Evolutionary conservation across 2,797 vertebrate genomes (phyloP), one percentile per base, ranked within the genome.

Genomic region (Moxostoma hubbsi): DNA sequence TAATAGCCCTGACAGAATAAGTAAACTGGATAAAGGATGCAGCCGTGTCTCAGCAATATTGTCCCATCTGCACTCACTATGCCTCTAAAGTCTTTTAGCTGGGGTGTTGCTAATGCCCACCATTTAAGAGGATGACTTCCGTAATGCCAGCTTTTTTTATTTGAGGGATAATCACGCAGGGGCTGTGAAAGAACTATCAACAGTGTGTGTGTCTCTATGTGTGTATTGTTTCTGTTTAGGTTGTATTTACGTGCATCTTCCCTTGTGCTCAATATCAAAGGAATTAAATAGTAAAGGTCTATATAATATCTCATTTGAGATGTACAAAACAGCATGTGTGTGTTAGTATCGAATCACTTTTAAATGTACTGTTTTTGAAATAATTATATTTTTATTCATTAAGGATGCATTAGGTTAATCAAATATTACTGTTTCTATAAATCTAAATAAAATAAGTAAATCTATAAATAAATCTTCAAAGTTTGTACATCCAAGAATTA

Each of bases 131-230:
- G 16, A 69, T 69, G 36, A 47, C 55, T 66, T 50, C 1, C 24
- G 45, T 74, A 63, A 76, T 58, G 18, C 49, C 53, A 71, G 51
- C 57, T 76, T 66, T 79, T 79, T 79, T 79, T 46, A 81, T 73
- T 73, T 81, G 7, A 16, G 53, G 63, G 65, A 79, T 69, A 49
- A 74, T 70, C 71, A 47, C 49, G 46, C 36, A 58, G 64, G 24
- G 55, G 5, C 24, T 68, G 45, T 50, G 50, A 53, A 36, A 68
- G 62, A 61, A 69, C 54, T 24, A n/a, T 50, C 53, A 11, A 57
- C 45, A 43, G 1, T 59, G 79, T 45, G 53, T 58, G 10, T 24
- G 8, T 73, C 9, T 10, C 7, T 64, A 16, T 43, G 57, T 59
- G 7, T 47, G 15, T 62, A 47, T 69, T 65, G 9, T 65, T 45